Evolutionary conservation across 2,797 vertebrate species (phyloP), one percentile per base, ranked within the genome.

Genomic region (Sebastes hubbsi): DNA sequence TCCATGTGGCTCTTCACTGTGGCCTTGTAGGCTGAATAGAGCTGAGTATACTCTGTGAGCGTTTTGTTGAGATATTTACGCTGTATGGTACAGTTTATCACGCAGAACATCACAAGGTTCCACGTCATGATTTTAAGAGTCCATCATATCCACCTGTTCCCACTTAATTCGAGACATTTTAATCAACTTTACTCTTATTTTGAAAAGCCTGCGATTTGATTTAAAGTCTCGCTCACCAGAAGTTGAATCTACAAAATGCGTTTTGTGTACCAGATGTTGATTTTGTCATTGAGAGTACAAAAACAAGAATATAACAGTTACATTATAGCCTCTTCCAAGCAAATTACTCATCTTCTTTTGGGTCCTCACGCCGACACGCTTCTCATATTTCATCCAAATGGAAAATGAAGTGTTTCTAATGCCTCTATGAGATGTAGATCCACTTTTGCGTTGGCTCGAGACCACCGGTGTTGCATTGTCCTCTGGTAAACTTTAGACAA

Each of bases 321-420:
- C 18, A 32, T 75, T 65, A 76, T 18, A 61, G 55, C 56, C 9
- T 59, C 36, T 81, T 72, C 75, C 11, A 38, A 55, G 67, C 29
- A 70, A 81, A 82, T 71, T 9, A 34, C 56, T 74, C 8, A 10
- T 75, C 75, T 82, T 75, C 38, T 59, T 75, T 66, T 69, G 8
- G 29, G 22, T 71, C 22, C 22, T 67, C 14, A 16, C 6, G 8
- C 22, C 36, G 30, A 77, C 63, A 66, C 62, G 60, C 36, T 70
- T 73, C 62, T 86, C 46, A 77, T 74, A 42, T 82, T 63, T 79
- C 67, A 86, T 71, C 63, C 60, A 83, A 91, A 83, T 81, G 75
- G 73, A 83, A 74, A 78, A 73, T 74, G 36, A 88, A 77, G 32
- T 77, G 62, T 87, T 80, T 76, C 36, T 70, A 78, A 81, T 83